Evolutionary conservation across 92 coral and sea anemone species (phyloP), one percentile per base, ranked within the genome.

Genomic region (Virgularia gustaviana): DNA sequence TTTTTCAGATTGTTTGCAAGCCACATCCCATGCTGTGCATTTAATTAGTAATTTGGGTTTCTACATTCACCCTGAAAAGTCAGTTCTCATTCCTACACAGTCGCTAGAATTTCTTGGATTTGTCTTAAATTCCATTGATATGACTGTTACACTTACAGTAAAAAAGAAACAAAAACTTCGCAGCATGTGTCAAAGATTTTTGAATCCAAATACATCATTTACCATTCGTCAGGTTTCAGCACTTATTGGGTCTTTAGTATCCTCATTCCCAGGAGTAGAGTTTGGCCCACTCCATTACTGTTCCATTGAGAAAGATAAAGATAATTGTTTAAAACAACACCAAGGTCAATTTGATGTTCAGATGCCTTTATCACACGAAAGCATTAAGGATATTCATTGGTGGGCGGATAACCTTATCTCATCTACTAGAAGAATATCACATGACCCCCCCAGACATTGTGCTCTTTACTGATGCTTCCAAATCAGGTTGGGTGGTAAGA

Each of bases 161-260:
- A 75, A 68, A 39, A 79, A 84, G 33, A 70, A 30, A 18, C 62
- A 30, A 18, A 53, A 51, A 36, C 47, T 85, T 35, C 29, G 68
- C 47, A 51, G 59, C 15, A 57, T 63, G 32, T 79, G 85, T 75
- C 67, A 54, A 31, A 51, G 44, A 58, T 73, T 84, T 43, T 73
- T 31, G 42, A 39, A 49, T 10, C 61, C 49, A 19, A 39, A 41
- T 56, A 53, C 33, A 33, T 39, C 37, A 53, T 59, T 53, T 47
- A 61, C 81, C 10, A 84, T 84, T 27, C 81, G 82, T 36, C 73
- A 84, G 34, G 81, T 74, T n/a, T 81, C 85, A 7, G 73, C 79
- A 38, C 41, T 74, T 38, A 32, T 84, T 65, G 85, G 3, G 53
- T 45, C 53, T 15, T 45, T 47, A 47, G 55, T 47, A 16, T 47